These are phyloP conservation scores for Aphidoletes aphidimyza DNA, from an alignment of 2,888 invertebrate genomes.

Conservation along the genomic window DNA sequence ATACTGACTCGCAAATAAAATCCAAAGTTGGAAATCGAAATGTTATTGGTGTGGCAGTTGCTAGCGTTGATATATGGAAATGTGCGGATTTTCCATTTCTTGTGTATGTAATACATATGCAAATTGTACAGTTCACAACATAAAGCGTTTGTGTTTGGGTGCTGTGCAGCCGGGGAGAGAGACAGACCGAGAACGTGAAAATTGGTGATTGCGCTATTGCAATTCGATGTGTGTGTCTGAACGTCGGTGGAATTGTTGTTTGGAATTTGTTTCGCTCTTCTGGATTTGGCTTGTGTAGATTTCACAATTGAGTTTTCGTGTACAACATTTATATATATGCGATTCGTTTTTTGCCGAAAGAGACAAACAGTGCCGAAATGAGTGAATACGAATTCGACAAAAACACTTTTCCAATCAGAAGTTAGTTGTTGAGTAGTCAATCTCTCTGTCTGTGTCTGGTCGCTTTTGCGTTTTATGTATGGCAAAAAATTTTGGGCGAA, in stretches of 20 bases:
- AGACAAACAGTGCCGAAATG: not conserved
- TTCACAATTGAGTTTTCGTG: not conserved
- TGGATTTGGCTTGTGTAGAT: constrained; percentile 1
- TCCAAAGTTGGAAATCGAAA: constrained; percentile 48
- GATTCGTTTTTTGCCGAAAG: constrained; percentile 55
- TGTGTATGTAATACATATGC: not conserved
- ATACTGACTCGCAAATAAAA: constrained; percentile 54
- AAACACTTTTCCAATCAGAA: not conserved
- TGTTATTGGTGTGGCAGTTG: constrained; percentile 53
- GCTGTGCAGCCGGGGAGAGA: not conserved
- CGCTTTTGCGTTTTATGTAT: not conserved
- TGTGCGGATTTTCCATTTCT: constrained; percentile 21
- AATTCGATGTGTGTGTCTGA: not conserved
- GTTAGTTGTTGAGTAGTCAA: not conserved
- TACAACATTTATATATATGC: not conserved
- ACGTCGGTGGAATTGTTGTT: not conserved
- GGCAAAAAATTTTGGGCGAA: not conserved
- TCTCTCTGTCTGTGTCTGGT: not conserved
- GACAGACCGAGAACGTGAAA: not conserved
- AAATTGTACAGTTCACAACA: too few relatives aligned
- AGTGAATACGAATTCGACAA: not conserved
- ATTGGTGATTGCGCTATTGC: constrained; percentile 54
- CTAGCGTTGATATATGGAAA: constrained; percentile 48
- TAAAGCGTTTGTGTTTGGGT: not conserved
- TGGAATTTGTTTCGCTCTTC: not conserved